These are phyloP conservation scores for Pinna nobilis DNA, from an alignment of 1,140 invertebrate genomes.

Conservation along the genomic window DNA sequence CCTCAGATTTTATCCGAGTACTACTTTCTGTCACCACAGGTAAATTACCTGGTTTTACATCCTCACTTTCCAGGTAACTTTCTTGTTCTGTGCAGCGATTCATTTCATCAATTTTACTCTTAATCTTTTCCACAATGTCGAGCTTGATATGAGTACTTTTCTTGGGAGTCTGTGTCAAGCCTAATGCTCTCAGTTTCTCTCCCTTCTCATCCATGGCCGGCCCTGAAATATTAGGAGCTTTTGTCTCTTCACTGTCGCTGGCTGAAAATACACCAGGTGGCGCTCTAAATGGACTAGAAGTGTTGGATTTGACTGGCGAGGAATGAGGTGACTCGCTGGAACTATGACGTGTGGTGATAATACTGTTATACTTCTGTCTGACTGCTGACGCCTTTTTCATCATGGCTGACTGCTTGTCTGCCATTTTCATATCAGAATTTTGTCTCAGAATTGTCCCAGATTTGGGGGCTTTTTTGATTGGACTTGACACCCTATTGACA, in stretches of 20 bases:
- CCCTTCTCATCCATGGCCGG: neutral
- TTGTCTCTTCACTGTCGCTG: neutral
- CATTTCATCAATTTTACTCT: conserved; percentile 17
- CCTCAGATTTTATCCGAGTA: neutral
- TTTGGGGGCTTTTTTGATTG: neutral
- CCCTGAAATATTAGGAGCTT: no score
- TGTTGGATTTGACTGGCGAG: neutral
- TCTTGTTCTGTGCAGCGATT: conserved; percentile 10
- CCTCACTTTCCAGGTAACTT: neutral
- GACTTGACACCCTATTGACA: neutral
- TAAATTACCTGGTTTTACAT: neutral
- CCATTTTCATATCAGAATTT: conserved; percentile 1
- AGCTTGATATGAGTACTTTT: neutral
- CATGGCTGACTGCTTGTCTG: conserved; percentile 17
- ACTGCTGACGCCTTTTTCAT: conserved; percentile 61
- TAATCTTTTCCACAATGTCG: conserved; percentile 29
- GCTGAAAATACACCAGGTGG: neutral
- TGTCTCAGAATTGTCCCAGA: neutral
- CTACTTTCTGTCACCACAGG: neutral
- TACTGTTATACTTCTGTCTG: conserved; percentile 65
- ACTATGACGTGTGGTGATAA: conserved; percentile 48
- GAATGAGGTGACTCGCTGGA: neutral
- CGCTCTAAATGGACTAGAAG: no score
- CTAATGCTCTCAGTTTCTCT: neutral
- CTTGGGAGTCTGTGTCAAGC: neutral